These are phyloP conservation scores for Lasioglossum calceatum DNA, from an alignment of 2,888 invertebrate genomes.

Conservation along the genomic window DNA sequence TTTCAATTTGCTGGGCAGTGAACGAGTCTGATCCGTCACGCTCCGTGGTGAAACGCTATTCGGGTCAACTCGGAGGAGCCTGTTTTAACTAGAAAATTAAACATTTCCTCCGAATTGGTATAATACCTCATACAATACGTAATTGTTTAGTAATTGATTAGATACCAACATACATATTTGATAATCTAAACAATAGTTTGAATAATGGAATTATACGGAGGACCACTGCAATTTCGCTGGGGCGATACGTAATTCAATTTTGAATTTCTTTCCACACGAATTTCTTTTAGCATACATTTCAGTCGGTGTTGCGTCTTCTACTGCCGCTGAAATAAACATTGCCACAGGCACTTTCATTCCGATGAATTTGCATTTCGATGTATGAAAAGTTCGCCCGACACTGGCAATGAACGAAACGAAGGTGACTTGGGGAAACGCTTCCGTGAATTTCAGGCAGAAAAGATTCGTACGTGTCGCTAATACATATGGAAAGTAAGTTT, in stretches of 20 bases:
- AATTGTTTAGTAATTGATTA: too few species aligned
- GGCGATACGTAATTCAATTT: neutral
- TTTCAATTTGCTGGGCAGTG: too few species aligned
- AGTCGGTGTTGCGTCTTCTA: neutral
- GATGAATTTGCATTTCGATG: neutral
- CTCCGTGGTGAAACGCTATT: too few species aligned
- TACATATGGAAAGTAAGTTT: slow-evolving; percentile 48
- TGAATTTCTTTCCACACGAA: neutral
- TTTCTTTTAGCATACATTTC: neutral
- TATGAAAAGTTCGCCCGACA: neutral
- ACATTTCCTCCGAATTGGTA: too few species aligned
- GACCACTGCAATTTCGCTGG: too few species aligned
- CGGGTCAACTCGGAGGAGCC: too few species aligned
- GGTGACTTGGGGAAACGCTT: neutral
- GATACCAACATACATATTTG: too few species aligned
- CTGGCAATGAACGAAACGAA: neutral
- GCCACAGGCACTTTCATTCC: slow-evolving; percentile 7
- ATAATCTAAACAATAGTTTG: too few species aligned
- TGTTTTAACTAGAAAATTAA: too few species aligned
- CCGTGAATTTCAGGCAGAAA: slow-evolving; percentile 6
- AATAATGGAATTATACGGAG: too few species aligned
- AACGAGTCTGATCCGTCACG: too few species aligned
- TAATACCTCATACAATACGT: too few species aligned
- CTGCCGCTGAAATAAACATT: neutral
- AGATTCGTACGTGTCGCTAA: slow-evolving; percentile 25